phyloP scores from a whole-genome alignment of 2,888 invertebrate genomes.

The Platycnemis pennipes region DNA sequence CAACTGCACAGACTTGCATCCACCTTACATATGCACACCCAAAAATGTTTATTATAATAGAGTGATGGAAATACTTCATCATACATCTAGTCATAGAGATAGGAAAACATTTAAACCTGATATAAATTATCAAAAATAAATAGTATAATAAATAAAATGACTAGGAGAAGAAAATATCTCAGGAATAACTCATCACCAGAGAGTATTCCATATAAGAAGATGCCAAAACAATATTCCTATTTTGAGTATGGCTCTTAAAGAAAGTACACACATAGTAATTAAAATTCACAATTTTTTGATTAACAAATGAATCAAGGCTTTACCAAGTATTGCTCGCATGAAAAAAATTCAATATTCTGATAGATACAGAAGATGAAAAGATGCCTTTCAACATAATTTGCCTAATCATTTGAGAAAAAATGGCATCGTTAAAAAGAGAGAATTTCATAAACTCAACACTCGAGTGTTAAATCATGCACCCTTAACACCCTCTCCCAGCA shows the following conservation, averaged over 20 bases:
- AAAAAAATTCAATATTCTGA: background rate
- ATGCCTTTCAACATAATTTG: background rate
- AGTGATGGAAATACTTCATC: slow-evolving; percentile 13
- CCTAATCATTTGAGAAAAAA: background rate
- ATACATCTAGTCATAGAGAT: slow-evolving; percentile 20
- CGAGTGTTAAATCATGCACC: background rate
- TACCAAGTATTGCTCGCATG: background rate
- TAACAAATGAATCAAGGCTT: background rate
- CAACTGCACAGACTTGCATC: background rate
- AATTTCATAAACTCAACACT: background rate
- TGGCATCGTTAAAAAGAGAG: background rate
- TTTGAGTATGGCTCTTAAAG: background rate
- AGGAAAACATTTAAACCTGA: slow-evolving; percentile 34
- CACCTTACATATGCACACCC: slow-evolving; percentile 5
- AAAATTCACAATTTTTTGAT: background rate
- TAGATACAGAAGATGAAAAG: background rate
- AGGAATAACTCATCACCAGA: background rate
- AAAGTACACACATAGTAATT: background rate
- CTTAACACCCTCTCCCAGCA: background rate
- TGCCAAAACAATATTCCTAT: background rate
- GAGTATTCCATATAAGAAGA: background rate
- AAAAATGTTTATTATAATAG: slow-evolving; percentile 28
- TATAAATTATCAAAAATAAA: background rate
- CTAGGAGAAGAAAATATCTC: background rate
- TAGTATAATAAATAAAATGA: background rate